Conservation (phyloP, 2,113 vertebrate species). For the Macrotis lagotis region DNA sequence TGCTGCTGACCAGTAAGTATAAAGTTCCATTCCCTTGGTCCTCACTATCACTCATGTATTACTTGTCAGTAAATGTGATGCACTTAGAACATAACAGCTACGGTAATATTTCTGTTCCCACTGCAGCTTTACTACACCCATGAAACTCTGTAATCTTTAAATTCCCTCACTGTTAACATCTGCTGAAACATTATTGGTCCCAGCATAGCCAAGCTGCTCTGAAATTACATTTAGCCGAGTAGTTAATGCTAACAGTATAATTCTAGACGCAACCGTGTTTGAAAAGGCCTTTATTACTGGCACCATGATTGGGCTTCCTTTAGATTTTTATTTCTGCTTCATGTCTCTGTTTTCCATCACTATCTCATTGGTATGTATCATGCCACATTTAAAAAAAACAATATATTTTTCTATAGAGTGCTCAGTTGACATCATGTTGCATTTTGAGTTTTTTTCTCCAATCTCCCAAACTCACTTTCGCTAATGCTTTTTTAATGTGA, state of each 20-base stretch:
- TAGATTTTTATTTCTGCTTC: conserved; percentile 48
- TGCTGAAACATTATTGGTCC: conserved; percentile 98
- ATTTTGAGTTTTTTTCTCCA: background rate
- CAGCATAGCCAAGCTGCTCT: conserved; percentile 89
- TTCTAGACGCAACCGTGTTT: conserved; percentile 84
- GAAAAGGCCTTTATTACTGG: conserved; percentile 79
- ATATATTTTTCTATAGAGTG: background rate
- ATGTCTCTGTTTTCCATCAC: conserved; percentile 40
- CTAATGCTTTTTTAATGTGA: conserved; percentile 49
- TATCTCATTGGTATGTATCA: conserved; percentile 20
- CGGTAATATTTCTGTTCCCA: conserved; percentile 92
- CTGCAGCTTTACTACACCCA: conserved; percentile 94
- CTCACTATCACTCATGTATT: conserved; percentile 87
- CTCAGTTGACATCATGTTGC: conserved; percentile 40
- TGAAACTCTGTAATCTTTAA: conserved; percentile 96
- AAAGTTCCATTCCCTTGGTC: conserved; percentile 86
- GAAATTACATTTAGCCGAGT: conserved; percentile 89
- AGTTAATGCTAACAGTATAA: conserved; percentile 88
- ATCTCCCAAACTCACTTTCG: conserved; percentile 39
- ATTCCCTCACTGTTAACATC: conserved; percentile 98
- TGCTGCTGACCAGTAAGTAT: conserved; percentile 90
- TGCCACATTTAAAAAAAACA: conserved; percentile 44
- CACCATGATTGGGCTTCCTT: conserved; percentile 36
- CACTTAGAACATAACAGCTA: conserved; percentile 90
- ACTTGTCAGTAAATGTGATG: conserved; percentile 86